Percentiles rank a stretch among this genome's conserved stretches.
These are phyloP conservation scores for Ariolimax columbianus DNA, from an alignment of 2,888 invertebrate genomes.

Conservation along the genomic window DNA sequence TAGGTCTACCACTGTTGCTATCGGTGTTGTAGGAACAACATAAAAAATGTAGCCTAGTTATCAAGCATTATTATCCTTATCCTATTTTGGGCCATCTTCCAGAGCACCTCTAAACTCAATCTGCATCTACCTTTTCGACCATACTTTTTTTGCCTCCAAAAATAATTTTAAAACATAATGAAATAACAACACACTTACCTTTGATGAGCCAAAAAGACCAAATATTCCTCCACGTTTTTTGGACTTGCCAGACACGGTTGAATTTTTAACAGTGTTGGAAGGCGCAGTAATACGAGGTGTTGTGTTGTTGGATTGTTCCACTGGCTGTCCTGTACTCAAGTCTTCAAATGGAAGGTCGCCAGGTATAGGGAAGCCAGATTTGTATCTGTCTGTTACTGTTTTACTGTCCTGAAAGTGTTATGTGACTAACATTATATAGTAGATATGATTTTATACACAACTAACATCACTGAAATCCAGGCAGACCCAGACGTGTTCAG, in stretches of 20 bases:
- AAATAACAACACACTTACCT: slow-evolving; percentile 85
- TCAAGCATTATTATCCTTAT: no score
- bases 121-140: no score
- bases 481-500: no score
- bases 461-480: no score
- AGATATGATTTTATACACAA: no score
- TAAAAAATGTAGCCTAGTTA: no score
- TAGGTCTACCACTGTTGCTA: no score
- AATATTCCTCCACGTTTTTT: slow-evolving; percentile 90
- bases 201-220: slow-evolving; percentile 93
- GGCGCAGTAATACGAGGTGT: slow-evolving; percentile 49
- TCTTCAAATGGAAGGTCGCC: slow-evolving; percentile 97
- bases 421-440: no score
- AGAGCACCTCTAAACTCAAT: no score
- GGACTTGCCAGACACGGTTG: slow-evolving; percentile 89
- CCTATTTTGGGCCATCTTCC: no score
- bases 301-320: slow-evolving; percentile 56
- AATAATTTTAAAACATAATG: neutral
- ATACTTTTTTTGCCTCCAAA: no score
- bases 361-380: slow-evolving; percentile 96
- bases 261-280: slow-evolving; percentile 84
- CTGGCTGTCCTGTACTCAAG: slow-evolving; percentile 79
- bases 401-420: slow-evolving; percentile 85
- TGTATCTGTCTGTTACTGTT: slow-evolving; percentile 94
- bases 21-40: no score